These are phyloP conservation scores for Emmelina monodactyla DNA, from an alignment of 2,888 invertebrate species.

Conservation along the genomic window DNA sequence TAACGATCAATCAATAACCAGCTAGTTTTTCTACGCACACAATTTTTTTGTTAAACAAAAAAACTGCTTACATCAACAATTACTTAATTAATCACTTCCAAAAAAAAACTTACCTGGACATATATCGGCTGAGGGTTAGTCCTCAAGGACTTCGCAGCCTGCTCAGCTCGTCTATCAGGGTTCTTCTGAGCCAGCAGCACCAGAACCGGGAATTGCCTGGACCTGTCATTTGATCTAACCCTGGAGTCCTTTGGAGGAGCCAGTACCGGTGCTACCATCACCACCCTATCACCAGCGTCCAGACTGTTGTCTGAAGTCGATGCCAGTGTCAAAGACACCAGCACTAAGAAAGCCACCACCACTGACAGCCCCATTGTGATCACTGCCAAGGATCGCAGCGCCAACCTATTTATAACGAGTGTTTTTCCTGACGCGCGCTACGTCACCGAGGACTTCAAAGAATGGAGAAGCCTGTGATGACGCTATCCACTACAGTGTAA, in stretches of 20 bases:
- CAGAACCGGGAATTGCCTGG: constrained; percentile 51
- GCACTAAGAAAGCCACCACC: constrained; percentile 36
- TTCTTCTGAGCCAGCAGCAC: constrained; percentile 37
- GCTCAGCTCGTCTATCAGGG: constrained; percentile 25
- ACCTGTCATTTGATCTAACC: constrained; percentile 35
- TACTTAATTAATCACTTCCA: too few species aligned
- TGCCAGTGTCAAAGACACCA: constrained; percentile 29
- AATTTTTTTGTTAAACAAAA: too few species aligned
- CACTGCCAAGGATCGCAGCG: too few species aligned
- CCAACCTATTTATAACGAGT: constrained; percentile 53
- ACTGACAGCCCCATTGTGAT: constrained; percentile 53
- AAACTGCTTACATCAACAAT: too few species aligned
- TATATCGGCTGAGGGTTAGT: constrained; percentile 40
- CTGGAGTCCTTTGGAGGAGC: constrained; percentile 48
- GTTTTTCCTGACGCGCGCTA: constrained; percentile 28
- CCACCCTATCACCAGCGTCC: constrained; percentile 38
- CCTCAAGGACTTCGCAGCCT: constrained; percentile 39
- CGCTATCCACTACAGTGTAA: constrained; percentile 24
- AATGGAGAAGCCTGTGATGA: constrained; percentile 32
- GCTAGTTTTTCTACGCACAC: too few species aligned
- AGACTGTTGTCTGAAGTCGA: constrained; percentile 40
- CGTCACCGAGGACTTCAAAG: neutral
- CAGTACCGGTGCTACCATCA: constrained; percentile 47
- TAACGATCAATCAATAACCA: too few species aligned
- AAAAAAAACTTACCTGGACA: constrained; percentile 45